Percentiles rank a stretch among this genome's conserved stretches.
Evolutionary conservation across 2,797 vertebrate genomes (phyloP).

Genomic region (Centropyge bicolor): DNA sequence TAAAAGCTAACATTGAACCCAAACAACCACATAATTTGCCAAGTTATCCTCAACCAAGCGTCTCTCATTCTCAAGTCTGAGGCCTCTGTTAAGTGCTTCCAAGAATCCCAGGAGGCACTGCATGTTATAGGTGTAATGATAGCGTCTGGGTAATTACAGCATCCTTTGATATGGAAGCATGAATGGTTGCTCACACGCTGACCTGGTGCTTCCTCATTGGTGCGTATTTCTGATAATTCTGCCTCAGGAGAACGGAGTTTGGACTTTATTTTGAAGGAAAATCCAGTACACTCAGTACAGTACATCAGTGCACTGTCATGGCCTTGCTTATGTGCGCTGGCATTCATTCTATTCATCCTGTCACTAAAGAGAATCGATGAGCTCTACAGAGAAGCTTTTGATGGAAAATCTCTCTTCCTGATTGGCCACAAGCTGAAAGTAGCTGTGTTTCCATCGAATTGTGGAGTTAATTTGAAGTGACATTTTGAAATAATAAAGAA

Average conservation of each 20-base stretch:
- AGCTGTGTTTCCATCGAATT: no score
- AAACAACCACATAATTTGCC: conserved; percentile 54
- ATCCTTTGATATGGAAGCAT: conserved; percentile 34
- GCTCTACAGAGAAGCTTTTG: neutral
- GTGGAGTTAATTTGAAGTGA: no score
- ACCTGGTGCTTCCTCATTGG: conserved; percentile 49
- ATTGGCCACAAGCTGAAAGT: neutral
- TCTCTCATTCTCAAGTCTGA: conserved; percentile 53
- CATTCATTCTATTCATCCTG: neutral
- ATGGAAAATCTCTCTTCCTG: neutral
- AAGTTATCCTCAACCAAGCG: conserved; percentile 25
- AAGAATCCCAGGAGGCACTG: conserved; percentile 47
- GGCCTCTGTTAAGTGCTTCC: conserved; percentile 57
- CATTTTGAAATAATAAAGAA: no score
- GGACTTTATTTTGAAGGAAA: neutral
- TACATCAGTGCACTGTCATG: neutral
- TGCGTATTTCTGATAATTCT: conserved; percentile 31
- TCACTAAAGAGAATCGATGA: neutral
- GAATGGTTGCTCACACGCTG: conserved; percentile 46
- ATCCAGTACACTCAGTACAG: neutral
- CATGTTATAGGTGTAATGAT: conserved; percentile 53
- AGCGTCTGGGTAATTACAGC: conserved; percentile 60
- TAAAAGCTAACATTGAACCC: conserved; percentile 52
- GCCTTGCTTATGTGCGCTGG: neutral
- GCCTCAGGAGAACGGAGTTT: neutral